Evolutionary conservation across 92 coral and sea anemone genomes (phyloP), one percentile per base, ranked within the genome.

Genomic region (Heteractis magnifica): DNA sequence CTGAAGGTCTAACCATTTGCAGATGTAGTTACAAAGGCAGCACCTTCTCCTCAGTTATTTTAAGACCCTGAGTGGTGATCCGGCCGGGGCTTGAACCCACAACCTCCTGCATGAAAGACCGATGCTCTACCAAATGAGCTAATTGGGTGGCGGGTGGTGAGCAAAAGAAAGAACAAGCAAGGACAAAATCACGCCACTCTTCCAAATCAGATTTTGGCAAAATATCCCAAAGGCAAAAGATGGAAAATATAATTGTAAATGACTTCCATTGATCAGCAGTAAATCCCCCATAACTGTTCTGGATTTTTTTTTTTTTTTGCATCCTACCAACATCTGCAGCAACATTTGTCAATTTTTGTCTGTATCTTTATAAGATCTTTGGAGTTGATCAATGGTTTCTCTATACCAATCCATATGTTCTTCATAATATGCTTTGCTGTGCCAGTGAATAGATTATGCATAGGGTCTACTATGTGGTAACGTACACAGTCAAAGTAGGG

Each of bases 371-470:
- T 72, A 26, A 72, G 34, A 72, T 52, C 34, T 3, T 72, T 72
- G 9, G 77, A 6, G 12, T 41, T 72, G 26, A 72, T 41, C 5
- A 87, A 59, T 19, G 26, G 26, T 26, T 26, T 26, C 26, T 64
- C 71, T 4, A 64, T 1, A 15, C 8, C 71, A 64, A 21, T 0
- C 41, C 71, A 64, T 15, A 62, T 87, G 26, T 26, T 26, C 26
- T 50, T 81, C 77, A 86, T 77, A 81, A 87, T 76, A 55, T 58
- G 65, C 64, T 87, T 83, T 0, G 90, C 85, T 53, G 90, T 76
- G 3, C 87, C 90, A 58, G 73, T 65, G 76, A 77, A 83, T 48
- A 87, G 82, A 70, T 80, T 82, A 62, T 88, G 91, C 85, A 88
- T 88, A 5, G 91, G 91, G 62, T 88, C 91, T 20, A 87, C 55